A percentile compares a stretch with the other conserved stretches of the same genome.
Evolutionary conservation across 1,140 invertebrate genomes (phyloP).

Genomic region (Achatina immaculata): DNA sequence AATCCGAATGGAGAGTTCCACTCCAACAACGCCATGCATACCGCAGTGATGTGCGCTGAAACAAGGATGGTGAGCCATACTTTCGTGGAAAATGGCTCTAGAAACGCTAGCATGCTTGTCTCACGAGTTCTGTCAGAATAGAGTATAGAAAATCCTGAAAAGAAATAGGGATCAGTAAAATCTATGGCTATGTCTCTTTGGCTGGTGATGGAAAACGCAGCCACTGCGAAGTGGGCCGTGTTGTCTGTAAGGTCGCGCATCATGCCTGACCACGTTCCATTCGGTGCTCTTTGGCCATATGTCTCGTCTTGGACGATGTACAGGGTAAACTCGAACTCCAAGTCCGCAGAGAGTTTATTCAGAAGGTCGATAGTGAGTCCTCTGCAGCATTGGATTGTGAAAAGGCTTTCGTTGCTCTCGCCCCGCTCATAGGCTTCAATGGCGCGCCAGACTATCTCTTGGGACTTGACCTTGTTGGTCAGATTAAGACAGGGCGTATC

Average conservation of each 20-base stretch:
- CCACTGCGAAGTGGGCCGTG: slow-evolving; percentile 89
- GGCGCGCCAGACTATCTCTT: slow-evolving; percentile 59
- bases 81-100: slow-evolving; percentile 88
- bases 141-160: slow-evolving; percentile 79
- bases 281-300: slow-evolving; percentile 57
- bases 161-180: slow-evolving; percentile 91
- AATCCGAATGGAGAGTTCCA: slow-evolving; percentile 93
- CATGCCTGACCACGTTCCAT: slow-evolving; percentile 84
- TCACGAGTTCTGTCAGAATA: slow-evolving; percentile 75
- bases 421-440: slow-evolving; percentile 63
- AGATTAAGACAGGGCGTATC: slow-evolving; percentile 83
- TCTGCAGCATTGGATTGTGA: slow-evolving; percentile 84
- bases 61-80: slow-evolving; percentile 93
- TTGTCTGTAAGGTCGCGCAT: slow-evolving; percentile 87
- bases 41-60: slow-evolving; percentile 88
- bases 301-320: slow-evolving; percentile 85
- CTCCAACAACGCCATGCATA: slow-evolving; percentile 92
- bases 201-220: slow-evolving; percentile 86
- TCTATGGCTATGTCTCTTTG: slow-evolving; percentile 81
- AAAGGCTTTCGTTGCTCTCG: slow-evolving; percentile 59
- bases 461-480: slow-evolving; percentile 77
- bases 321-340: slow-evolving; percentile 89
- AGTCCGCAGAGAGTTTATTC: slow-evolving; percentile 84
- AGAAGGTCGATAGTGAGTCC: slow-evolving; percentile 92
- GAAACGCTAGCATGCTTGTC: slow-evolving; percentile 89